phyloP scores from a whole-genome alignment of 2,797 vertebrate species.

The Cercopithecus mitis region DNA sequence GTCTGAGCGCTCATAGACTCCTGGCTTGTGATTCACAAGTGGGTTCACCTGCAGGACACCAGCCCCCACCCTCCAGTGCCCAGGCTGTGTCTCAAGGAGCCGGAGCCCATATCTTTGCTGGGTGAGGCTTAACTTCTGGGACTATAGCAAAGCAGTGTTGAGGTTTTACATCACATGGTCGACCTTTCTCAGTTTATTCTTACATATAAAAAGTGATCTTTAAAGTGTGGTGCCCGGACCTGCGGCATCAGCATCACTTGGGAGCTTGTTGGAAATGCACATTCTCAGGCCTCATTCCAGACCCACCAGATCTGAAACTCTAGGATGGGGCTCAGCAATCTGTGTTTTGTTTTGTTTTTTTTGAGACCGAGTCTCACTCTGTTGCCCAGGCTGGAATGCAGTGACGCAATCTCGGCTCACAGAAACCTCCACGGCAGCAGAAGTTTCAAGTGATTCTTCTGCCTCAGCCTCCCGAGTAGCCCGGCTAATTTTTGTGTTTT shows the following conservation, averaged over 20 bases:
- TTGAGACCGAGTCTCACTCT: background rate
- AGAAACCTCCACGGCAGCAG: background rate
- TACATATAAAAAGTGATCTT: background rate
- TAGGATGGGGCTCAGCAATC: background rate
- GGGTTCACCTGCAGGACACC: background rate
- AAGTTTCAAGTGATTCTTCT: background rate
- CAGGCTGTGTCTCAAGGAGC: background rate
- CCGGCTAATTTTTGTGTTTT: background rate
- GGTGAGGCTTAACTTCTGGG: background rate
- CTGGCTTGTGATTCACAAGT: background rate
- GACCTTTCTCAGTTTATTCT: background rate
- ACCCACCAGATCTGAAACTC: no score
- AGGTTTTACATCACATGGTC: background rate
- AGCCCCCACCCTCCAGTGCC: background rate
- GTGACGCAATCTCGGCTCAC: fast-evolving
- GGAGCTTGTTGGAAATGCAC: background rate
- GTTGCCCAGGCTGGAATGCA: background rate
- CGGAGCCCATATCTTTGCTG: background rate
- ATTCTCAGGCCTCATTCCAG: background rate
- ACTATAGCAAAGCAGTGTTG: background rate
- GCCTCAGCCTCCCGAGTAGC: background rate
- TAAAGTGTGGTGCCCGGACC: background rate
- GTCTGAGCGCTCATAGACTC: background rate
- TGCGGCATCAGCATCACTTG: background rate
- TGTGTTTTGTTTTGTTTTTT: background rate